These are phyloP conservation scores for Epizoanthus stellaris DNA, from an alignment of 92 coral and sea anemone genomes.

Conservation along the genomic window DNA sequence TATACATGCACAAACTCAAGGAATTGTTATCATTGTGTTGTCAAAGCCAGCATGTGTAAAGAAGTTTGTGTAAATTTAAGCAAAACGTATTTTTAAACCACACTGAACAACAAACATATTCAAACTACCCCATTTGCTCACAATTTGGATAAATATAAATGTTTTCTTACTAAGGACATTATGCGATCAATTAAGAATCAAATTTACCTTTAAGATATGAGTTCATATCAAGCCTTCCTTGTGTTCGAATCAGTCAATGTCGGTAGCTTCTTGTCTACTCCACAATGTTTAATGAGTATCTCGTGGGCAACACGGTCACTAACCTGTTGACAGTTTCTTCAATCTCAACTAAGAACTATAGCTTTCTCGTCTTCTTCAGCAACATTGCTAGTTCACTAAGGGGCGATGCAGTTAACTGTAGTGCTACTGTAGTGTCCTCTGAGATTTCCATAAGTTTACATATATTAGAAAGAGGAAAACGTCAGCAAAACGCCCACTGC, in stretches of 20 bases:
- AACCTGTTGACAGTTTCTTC: too few species aligned
- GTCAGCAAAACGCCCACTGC: background rate
- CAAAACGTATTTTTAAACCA: background rate
- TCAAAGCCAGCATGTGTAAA: background rate
- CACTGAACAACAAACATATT: background rate
- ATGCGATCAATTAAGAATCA: slow-evolving; percentile 16
- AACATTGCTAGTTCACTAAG: too few species aligned
- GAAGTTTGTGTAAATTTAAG: background rate
- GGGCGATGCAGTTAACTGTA: too few species aligned
- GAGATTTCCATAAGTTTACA: background rate
- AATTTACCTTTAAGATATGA: slow-evolving; percentile 8
- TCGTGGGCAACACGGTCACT: background rate
- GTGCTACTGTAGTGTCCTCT: too few species aligned
- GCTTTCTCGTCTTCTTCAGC: too few species aligned
- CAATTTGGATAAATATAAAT: background rate
- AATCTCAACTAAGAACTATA: too few species aligned
- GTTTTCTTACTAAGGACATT: slow-evolving; percentile 5
- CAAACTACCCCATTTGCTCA: slow-evolving; percentile 11
- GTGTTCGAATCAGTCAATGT: background rate
- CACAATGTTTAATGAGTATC: background rate
- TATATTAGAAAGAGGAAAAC: background rate
- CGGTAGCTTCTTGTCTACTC: background rate
- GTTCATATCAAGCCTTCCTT: background rate
- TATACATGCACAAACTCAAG: background rate
- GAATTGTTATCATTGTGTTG: background rate